Evolutionary conservation across 2,113 vertebrate species (phyloP), one percentile per base, ranked within the genome.

Genomic region (Vulpes lagopus): DNA sequence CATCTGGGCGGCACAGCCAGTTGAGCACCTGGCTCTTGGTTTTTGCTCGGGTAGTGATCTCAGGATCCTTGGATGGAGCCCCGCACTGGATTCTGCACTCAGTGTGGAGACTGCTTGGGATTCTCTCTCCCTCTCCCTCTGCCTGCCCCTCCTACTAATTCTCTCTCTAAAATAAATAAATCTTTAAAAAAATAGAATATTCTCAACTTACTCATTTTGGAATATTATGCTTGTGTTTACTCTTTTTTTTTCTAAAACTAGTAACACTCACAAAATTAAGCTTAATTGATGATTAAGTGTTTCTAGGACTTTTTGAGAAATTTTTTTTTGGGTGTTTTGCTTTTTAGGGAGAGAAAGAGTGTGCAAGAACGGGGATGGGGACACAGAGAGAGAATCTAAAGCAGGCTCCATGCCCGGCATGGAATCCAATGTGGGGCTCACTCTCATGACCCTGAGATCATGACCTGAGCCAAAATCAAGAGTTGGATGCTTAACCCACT

Each of bases 241-340:
- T n/a, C 4, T 22, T 96, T 89, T 43, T 43, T 90, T 38, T 80
- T 5, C 55, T 97, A 69, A 59, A 95, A 96, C 23, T 71, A 32
- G 35, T 60, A 95, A 73, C 27, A 57, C 14, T 88, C 20, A 35
- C 30, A 3, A 57, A 92, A 20, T 60, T 91, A 73, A 65, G 67
- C 35, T 88, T 90, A 71, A 88, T 73, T 84, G 55, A 65, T 89
- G 35, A 53, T 74, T 91, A 16, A 78, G 30, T 60, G 30, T 95
- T 94, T 67, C 38, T 38, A 32, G 30, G 27, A 74, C 15, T 32
- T 67, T 67, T 59, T 79, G 89, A 59, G 80, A 80, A 59, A n/a
- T 17, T n/a, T 32, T 69, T 69, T 35, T 35, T 69, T 69, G 67
- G 32, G 3, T 19, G 43, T 43, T 43, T 43, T 43, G 1, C 19